Percentiles rank a stretch among this genome's conserved stretches.
These are phyloP conservation scores for Pseudorasbora parva DNA, from an alignment of 2,113 vertebrate genomes.

Conservation along the genomic window DNA sequence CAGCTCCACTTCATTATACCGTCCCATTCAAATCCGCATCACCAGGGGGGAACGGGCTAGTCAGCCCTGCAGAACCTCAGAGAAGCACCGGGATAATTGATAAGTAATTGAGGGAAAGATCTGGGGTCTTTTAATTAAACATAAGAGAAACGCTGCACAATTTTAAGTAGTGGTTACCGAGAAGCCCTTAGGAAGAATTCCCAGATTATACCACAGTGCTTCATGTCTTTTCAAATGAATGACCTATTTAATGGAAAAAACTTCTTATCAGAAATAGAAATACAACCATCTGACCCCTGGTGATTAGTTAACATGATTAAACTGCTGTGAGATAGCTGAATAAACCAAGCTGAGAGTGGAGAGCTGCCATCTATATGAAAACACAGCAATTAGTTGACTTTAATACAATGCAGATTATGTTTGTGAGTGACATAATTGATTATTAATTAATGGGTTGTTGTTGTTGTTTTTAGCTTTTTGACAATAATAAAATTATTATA, in stretches of 20 bases:
- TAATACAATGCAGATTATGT: not conserved
- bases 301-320: conserved; percentile 45
- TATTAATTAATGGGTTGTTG: not conserved
- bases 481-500: no score
- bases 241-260: conserved; percentile 21
- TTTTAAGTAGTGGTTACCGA: conserved; percentile 15
- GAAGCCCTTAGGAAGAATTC: conserved; percentile 1
- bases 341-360: conserved; percentile 8
- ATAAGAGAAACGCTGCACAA: conserved; percentile 23
- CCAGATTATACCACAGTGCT: not conserved
- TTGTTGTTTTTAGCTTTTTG: no score
- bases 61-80: conserved; percentile 16
- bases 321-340: conserved; percentile 39
- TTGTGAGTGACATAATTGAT: conserved; percentile 27
- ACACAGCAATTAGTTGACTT: not conserved
- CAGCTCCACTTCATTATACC: not conserved
- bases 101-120: conserved; percentile 46
- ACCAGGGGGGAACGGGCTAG: conserved; percentile 23
- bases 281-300: conserved; percentile 40
- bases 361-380: not conserved
- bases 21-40: not conserved
- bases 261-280: conserved; percentile 16
- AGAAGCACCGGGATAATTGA: conserved; percentile 48
- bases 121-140: conserved; percentile 48
- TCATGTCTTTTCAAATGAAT: conserved; percentile 18